phyloP scores from a whole-genome alignment of 2,797 vertebrate species.

The Dicrostonyx torquatus region DNA sequence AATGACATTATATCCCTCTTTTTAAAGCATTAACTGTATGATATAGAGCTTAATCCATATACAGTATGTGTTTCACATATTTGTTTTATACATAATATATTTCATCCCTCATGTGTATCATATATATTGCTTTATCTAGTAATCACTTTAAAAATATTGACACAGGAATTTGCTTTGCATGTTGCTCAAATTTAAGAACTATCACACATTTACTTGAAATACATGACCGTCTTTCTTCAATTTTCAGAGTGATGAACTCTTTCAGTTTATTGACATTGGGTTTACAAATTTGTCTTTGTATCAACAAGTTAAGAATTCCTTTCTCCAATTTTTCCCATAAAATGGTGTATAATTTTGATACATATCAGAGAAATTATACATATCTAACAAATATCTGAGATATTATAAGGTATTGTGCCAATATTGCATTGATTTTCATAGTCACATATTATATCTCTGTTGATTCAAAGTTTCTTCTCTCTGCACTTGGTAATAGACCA shows the following conservation, averaged over 20 bases:
- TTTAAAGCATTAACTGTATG: background rate
- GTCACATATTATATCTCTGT: background rate
- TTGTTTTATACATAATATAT: background rate
- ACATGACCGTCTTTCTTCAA: background rate
- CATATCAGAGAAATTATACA: too few species aligned
- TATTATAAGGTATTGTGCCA: background rate
- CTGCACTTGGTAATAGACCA: background rate
- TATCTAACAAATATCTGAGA: too few species aligned
- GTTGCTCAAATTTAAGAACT: background rate
- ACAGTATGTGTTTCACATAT: background rate
- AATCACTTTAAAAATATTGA: background rate
- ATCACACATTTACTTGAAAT: background rate
- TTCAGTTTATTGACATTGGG: background rate
- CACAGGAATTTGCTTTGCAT: background rate
- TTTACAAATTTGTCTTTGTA: too few species aligned
- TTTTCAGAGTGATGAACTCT: background rate
- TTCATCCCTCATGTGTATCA: background rate
- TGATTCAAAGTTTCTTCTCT: background rate
- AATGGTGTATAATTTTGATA: too few species aligned
- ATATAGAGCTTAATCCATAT: background rate
- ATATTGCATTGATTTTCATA: background rate
- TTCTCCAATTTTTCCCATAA: too few species aligned
- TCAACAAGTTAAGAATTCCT: too few species aligned
- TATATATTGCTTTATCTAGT: background rate
- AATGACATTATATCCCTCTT: background rate